Conservation (phyloP, 2,888 invertebrate species). For the Rhagium mordax region DNA sequence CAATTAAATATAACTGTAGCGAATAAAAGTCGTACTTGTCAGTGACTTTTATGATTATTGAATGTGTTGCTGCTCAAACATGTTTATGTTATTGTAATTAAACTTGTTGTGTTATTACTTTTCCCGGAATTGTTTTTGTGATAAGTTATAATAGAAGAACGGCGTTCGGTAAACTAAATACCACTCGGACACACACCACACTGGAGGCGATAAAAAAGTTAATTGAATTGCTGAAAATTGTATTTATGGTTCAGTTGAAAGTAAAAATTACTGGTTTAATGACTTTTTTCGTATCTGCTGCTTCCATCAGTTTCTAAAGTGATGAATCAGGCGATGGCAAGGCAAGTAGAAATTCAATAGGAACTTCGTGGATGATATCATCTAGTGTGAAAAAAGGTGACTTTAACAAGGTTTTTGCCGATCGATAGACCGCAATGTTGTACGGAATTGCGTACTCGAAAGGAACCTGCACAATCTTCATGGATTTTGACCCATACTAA, state of each 20-base stretch:
- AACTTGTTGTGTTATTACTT: conserved; percentile 32
- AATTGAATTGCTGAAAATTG: conserved; percentile 6
- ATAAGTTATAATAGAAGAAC: background rate
- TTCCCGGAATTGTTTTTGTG: conserved; percentile 36
- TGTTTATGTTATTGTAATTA: conserved; percentile 45
- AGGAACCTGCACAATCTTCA: no score
- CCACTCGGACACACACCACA: background rate
- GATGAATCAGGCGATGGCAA: background rate
- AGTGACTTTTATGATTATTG: conserved; percentile 46
- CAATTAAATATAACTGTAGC: conserved; percentile 22
- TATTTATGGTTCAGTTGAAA: background rate
- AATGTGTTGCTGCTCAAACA: conserved; percentile 42
- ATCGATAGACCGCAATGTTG: no score
- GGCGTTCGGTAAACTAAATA: background rate
- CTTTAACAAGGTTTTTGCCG: no score
- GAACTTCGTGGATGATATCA: background rate
- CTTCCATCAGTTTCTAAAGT: background rate
- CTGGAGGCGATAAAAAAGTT: background rate
- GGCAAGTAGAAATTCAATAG: background rate
- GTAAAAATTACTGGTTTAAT: background rate
- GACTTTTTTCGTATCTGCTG: background rate
- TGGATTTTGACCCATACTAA: no score
- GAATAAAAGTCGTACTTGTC: conserved; percentile 35
- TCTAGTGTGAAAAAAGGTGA: background rate
- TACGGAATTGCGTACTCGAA: no score